Evolutionary conservation across 2,797 vertebrate species (phyloP).

Genomic region (Aselliscus stoliczkanus): DNA sequence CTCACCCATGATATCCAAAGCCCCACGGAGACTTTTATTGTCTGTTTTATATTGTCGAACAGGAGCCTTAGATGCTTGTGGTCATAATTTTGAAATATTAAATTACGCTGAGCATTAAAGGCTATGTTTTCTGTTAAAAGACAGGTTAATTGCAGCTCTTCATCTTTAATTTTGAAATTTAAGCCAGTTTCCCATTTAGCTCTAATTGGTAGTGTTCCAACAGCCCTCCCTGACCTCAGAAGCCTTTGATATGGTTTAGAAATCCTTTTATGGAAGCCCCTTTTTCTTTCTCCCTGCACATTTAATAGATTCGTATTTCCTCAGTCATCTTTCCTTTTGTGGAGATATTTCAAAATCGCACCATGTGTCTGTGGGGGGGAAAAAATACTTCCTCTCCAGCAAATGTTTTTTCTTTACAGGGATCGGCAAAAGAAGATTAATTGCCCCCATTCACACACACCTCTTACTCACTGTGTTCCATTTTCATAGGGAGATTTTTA

Average conservation of each 20-base stretch:
- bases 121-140: constrained; percentile 56
- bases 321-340: constrained; percentile 32
- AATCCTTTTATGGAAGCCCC: constrained; percentile 34
- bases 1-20: neutral
- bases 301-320: constrained; percentile 59
- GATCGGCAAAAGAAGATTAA: constrained; percentile 41
- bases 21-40: constrained; percentile 40
- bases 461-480: neutral
- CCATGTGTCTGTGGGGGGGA: neutral
- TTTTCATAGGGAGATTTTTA: neutral
- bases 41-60: constrained; percentile 10
- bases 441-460: constrained; percentile 1
- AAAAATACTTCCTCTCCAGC: constrained; percentile 35
- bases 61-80: neutral
- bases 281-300: constrained; percentile 32
- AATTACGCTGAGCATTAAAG: constrained; percentile 55
- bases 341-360: constrained; percentile 64
- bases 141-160: constrained; percentile 62
- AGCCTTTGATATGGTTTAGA: constrained; percentile 50
- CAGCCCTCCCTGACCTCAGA: constrained; percentile 29
- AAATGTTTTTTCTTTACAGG: neutral
- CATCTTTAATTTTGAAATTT: constrained; percentile 63
- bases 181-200: constrained; percentile 44
- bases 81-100: constrained; percentile 63
- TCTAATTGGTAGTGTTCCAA: constrained; percentile 61